A percentile compares a stretch with the other conserved stretches of the same genome.
phyloP scores from a whole-genome alignment of 1,140 invertebrate species.

The Drosophila navojoa region DNA sequence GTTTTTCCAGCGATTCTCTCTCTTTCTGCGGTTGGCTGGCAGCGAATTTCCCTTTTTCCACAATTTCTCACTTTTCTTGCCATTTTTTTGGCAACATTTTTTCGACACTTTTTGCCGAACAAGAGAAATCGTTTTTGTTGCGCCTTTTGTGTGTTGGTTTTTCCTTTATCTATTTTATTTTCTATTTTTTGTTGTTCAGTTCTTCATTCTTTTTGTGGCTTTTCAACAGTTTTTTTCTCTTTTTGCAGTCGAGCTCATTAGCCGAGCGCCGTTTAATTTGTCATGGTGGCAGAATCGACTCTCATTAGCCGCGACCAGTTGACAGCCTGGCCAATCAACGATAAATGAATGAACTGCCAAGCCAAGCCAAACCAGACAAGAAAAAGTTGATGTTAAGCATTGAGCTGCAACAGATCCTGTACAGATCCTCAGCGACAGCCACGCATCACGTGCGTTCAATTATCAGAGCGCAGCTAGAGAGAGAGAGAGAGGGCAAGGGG shows the following conservation, averaged over 20 bases:
- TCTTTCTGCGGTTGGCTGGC: slow-evolving; percentile 26
- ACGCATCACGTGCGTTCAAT: slow-evolving; percentile 70
- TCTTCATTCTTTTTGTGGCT: slow-evolving; percentile 47
- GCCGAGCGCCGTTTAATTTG: slow-evolving; percentile 73
- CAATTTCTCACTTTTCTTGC: slow-evolving; percentile 19
- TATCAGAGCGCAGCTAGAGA: slow-evolving; percentile 6
- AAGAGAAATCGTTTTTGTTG: slow-evolving; percentile 76
- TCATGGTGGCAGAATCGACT: slow-evolving; percentile 65
- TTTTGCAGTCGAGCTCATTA: slow-evolving; percentile 59
- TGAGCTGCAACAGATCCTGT: slow-evolving; percentile 11
- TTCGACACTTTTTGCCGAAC: slow-evolving; percentile 51
- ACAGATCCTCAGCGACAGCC: slow-evolving; percentile 22
- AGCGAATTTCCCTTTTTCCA: slow-evolving; percentile 32
- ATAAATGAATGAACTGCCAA: slow-evolving; percentile 27
- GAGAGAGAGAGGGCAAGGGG: not conserved
- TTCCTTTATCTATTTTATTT: not conserved
- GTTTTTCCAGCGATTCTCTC: slow-evolving; percentile 29
- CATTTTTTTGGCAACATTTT: slow-evolving; percentile 33
- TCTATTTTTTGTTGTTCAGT: not conserved
- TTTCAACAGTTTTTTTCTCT: slow-evolving; percentile 57
- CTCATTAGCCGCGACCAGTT: slow-evolving; percentile 57
- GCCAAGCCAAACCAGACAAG: not conserved
- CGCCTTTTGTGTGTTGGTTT: slow-evolving; percentile 60
- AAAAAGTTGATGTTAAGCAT: not conserved
- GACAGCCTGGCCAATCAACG: slow-evolving; percentile 46